Conservation (phyloP, 2,797 vertebrate genomes). For the Gorsachius magnificus region DNA sequence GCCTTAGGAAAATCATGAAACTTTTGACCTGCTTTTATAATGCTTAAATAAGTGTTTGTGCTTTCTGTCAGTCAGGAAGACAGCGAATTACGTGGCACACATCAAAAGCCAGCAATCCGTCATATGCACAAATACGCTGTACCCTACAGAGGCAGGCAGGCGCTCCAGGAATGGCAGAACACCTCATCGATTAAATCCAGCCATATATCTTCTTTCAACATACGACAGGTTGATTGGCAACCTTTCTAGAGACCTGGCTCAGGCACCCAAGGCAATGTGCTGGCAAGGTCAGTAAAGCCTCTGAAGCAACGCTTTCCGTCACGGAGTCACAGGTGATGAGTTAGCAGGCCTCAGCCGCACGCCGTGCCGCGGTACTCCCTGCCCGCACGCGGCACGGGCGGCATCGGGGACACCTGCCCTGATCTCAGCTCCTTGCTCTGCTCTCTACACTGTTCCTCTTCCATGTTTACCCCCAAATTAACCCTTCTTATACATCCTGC, state of each 20-base stretch:
- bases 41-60: background rate
- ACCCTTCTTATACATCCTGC: background rate
- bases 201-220: background rate
- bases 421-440: background rate
- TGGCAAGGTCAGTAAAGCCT: background rate
- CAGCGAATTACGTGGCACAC: background rate
- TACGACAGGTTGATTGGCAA: background rate
- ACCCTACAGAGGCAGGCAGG: background rate
- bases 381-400: background rate
- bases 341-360: background rate
- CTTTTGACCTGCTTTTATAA: background rate
- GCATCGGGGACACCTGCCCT: background rate
- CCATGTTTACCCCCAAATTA: background rate
- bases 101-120: background rate
- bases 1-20: background rate
- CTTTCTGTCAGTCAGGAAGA: background rate
- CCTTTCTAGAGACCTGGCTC: background rate
- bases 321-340: accelerated
- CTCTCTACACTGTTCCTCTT: background rate
- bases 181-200: background rate
- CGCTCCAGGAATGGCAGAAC: background rate
- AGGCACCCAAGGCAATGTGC: background rate
- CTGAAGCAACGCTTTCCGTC: background rate
- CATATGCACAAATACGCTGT: accelerated
- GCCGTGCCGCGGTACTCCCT: background rate